phyloP scores from a whole-genome alignment of 2,888 invertebrate species.

The Brenthis ino region DNA sequence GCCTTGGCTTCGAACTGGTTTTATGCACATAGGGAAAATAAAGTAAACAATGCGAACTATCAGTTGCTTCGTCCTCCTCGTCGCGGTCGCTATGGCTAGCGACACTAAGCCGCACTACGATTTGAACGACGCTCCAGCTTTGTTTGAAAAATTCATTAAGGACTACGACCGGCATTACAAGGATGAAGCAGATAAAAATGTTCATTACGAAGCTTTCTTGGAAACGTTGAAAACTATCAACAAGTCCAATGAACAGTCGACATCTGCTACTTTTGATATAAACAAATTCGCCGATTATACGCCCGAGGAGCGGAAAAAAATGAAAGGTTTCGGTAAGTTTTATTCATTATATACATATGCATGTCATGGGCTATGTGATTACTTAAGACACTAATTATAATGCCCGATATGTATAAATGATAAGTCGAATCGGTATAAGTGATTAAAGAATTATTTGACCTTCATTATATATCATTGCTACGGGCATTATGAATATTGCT shows the following conservation, averaged over 20 bases:
- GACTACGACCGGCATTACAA: constrained; percentile 51
- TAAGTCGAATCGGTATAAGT: too few species aligned
- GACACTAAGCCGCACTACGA: neutral
- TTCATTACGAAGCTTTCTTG: constrained; percentile 50
- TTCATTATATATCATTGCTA: too few species aligned
- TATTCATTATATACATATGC: too few species aligned
- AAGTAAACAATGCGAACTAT: constrained; percentile 1
- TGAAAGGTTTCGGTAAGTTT: constrained; percentile 38
- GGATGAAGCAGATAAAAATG: constrained; percentile 48
- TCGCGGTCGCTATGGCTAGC: constrained; percentile 6
- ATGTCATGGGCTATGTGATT: too few species aligned
- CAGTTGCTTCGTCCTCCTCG: constrained; percentile 3
- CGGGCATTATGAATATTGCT: too few species aligned
- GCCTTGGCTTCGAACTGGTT: neutral
- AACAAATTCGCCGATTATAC: constrained; percentile 57
- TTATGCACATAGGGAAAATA: neutral
- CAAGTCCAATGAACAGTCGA: constrained; percentile 32
- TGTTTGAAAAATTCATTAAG: constrained; percentile 52
- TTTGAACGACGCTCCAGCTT: neutral
- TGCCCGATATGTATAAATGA: too few species aligned
- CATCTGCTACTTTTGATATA: constrained; percentile 46
- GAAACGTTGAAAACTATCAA: constrained; percentile 48
- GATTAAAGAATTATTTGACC: too few species aligned
- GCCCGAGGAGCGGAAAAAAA: constrained; percentile 42
- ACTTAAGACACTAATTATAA: too few species aligned